These are phyloP conservation scores for Sminthurinus aureus DNA, from an alignment of 2,888 invertebrate genomes.

Conservation along the genomic window DNA sequence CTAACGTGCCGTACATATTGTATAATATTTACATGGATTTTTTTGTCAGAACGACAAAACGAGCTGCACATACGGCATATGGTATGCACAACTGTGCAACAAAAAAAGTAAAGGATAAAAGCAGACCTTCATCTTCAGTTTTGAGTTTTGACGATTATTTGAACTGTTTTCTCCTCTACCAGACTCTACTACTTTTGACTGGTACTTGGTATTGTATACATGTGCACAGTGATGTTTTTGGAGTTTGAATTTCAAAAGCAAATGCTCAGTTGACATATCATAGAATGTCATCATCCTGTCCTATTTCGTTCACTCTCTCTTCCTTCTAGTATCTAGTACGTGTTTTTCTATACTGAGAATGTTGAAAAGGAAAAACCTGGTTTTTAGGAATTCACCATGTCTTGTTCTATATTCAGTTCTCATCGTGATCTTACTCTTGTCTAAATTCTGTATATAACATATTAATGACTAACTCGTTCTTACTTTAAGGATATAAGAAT, in stretches of 20 bases:
- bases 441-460: too few relatives aligned
- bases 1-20: neutral
- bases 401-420: slow-evolving; percentile 18
- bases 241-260: slow-evolving; percentile 21
- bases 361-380: slow-evolving; percentile 29
- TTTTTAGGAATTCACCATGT: slow-evolving; percentile 30
- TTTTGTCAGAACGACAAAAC: slow-evolving; percentile 23
- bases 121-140: slow-evolving; percentile 29
- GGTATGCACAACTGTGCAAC: slow-evolving; percentile 20
- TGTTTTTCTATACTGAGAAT: slow-evolving; percentile 14
- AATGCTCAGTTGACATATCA: slow-evolving; percentile 34
- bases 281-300: slow-evolving; percentile 41
- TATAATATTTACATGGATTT: slow-evolving; percentile 13
- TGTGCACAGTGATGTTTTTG: neutral
- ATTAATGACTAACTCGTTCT: neutral
- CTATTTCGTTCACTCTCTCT: slow-evolving; percentile 17
- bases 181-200: neutral
- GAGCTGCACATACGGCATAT: slow-evolving; percentile 22
- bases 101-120: slow-evolving; percentile 26
- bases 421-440: too few relatives aligned
- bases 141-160: slow-evolving; percentile 10
- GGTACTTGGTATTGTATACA: too few relatives aligned
- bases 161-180: neutral
- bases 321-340: neutral
- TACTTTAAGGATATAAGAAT: slow-evolving; percentile 25